Evolutionary conservation across 2,888 invertebrate genomes (phyloP), one percentile per base, ranked within the genome.

Genomic region (Zaprionus lineosus): DNA sequence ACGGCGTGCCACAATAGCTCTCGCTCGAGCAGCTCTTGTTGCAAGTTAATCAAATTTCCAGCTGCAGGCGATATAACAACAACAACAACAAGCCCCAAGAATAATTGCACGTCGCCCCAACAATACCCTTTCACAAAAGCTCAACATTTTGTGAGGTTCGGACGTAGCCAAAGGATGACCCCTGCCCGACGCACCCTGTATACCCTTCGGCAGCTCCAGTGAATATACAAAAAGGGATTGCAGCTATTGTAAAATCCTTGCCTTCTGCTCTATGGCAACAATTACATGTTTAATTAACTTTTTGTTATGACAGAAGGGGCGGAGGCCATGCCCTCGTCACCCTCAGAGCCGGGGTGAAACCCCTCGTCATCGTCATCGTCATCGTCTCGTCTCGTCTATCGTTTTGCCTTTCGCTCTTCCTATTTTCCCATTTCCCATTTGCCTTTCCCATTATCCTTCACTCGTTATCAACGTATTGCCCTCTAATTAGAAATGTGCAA

Each of bases 271-370:
- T 74, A 43, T 60, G 58, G 69, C 61, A 73, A 65, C 84, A 70
- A 81, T 81, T 84, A 78, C 74, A 84, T 81, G 81, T 83, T 83
- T 83, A 84, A 78, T 78, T 78, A 78, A 81, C 69, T 77, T 77
- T 79, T 69, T 77, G 79, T 83, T 77, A 75, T 79, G 79, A 74
- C 79, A 66, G 59, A 47, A 29, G 36, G 11, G 26, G 43, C 36
- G 47, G 28, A 44, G 12, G 41, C 37, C 19, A 46, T 19, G 11
- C 18, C 9, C 8, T 31, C 12, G 31, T 3, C 9, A 2, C 41
- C 21, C 41, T 12, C 29, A n/a, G n/a, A n/a, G n/a, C n/a, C n/a
- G n/a, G n/a, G n/a, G n/a, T n/a, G n/a, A n/a, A n/a, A n/a, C n/a
- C n/a, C n/a, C n/a, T n/a, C n/a, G n/a, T n/a, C n/a, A n/a, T n/a